phyloP scores from a whole-genome alignment of 2,113 vertebrate species.

The Zootoca vivipara region DNA sequence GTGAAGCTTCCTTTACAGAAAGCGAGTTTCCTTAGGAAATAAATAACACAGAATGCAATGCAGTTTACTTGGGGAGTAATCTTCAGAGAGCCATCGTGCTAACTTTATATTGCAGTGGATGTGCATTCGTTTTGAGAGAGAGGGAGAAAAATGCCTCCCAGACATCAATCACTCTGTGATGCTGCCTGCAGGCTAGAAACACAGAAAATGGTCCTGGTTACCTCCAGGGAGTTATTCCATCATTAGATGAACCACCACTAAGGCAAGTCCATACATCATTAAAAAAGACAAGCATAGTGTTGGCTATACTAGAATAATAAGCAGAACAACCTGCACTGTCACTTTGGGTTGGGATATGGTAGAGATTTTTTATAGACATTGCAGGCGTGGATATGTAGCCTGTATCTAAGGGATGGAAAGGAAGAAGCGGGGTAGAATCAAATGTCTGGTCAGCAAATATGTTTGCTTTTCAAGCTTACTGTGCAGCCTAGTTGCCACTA shows the following conservation, averaged over 20 bases:
- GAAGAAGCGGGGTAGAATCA: conserved; percentile 48
- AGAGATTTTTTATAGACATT: not conserved
- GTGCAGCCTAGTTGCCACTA: too few relatives aligned
- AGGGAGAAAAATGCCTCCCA: conserved; percentile 4
- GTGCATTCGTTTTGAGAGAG: conserved; percentile 21
- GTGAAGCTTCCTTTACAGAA: not conserved
- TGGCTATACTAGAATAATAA: conserved; percentile 53
- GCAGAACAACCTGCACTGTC: conserved; percentile 45
- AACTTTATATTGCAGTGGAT: conserved; percentile 45
- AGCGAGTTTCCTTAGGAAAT: not conserved
- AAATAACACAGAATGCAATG: not conserved
- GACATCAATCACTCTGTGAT: conserved; percentile 56
- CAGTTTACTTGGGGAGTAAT: conserved; percentile 35
- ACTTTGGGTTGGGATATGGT: conserved; percentile 21
- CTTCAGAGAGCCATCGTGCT: conserved; percentile 23
- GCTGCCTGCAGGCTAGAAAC: conserved; percentile 52
- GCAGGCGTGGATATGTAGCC: conserved; percentile 36
- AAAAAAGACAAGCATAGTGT: conserved; percentile 39
- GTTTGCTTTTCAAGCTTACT: conserved; percentile 27
- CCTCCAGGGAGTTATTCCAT: conserved; percentile 59
- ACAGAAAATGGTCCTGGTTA: conserved; percentile 61
- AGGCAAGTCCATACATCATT: conserved; percentile 61
- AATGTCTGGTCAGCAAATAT: conserved; percentile 19
- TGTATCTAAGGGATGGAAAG: conserved; percentile 21
- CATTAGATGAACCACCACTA: conserved; percentile 67